Percentiles rank a stretch among this genome's conserved stretches.
Evolutionary conservation across 2,113 vertebrate genomes (phyloP).

Genomic region (Enhydra lutris): DNA sequence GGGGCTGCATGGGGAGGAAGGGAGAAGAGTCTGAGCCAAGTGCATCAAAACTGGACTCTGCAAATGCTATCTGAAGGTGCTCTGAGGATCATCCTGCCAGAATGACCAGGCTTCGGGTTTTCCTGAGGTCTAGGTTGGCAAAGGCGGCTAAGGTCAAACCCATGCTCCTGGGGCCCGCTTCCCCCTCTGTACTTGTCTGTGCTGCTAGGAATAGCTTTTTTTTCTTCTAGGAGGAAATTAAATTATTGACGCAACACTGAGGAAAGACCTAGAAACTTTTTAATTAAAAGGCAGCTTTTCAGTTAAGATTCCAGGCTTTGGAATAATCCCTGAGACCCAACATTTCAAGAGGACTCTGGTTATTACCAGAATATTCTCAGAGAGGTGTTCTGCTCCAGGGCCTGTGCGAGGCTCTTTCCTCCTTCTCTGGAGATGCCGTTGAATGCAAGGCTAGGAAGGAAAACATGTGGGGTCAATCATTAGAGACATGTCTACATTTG

Average conservation of each 20-base stretch:
- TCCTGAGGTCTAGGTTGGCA: not conserved
- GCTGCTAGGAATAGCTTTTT: not conserved
- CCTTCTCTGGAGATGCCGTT: conserved; percentile 91
- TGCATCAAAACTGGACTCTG: accelerated
- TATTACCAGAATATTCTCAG: conserved; percentile 93
- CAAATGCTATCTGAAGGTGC: not conserved
- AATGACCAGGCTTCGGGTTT: not conserved
- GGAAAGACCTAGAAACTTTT: not conserved
- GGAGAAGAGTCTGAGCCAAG: not conserved
- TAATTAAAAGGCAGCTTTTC: not conserved
- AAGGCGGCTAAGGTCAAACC: not conserved
- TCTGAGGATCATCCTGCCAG: not conserved
- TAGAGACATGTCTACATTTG: not conserved
- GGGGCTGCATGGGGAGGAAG: not conserved
- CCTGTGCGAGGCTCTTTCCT: conserved; percentile 87
- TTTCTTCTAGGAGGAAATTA: not conserved
- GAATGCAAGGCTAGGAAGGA: conserved; percentile 87
- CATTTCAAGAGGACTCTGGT: not conserved
- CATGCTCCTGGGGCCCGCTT: not conserved
- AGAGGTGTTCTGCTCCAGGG: conserved; percentile 85
- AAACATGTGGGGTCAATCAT: not conserved
- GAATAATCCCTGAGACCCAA: not conserved
- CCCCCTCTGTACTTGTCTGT: not conserved
- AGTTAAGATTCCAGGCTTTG: not conserved
- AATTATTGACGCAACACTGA: not conserved